A percentile compares a stretch with the other conserved stretches of the same genome.
phyloP scores from a whole-genome alignment of 2,888 invertebrate species.

The Alloscopus bannaensis region DNA sequence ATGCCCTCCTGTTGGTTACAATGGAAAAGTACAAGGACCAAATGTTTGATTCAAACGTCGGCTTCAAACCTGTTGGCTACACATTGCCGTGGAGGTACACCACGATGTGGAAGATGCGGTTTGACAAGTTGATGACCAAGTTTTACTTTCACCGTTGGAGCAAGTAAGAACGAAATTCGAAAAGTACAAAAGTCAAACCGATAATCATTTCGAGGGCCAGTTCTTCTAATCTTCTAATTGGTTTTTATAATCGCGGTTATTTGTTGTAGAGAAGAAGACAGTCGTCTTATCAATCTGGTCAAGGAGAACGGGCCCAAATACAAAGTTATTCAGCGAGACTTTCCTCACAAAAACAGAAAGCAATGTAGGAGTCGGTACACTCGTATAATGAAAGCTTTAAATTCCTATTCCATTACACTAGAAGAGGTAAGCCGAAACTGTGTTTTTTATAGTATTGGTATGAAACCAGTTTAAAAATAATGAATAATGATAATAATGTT shows the following conservation, averaged over 20 bases:
- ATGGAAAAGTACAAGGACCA: slow-evolving; percentile 22
- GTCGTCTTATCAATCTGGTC: background rate
- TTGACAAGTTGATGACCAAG: slow-evolving; percentile 5
- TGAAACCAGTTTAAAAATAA: background rate
- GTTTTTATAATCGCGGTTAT: too few relatives aligned
- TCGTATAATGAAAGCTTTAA: background rate
- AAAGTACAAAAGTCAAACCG: too few relatives aligned
- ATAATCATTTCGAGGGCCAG: too few relatives aligned
- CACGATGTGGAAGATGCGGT: background rate
- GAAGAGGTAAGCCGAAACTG: slow-evolving; percentile 7
- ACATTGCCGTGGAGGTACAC: slow-evolving; percentile 29
- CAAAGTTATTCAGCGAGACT: slow-evolving; percentile 4
- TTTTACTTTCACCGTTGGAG: slow-evolving; percentile 24
- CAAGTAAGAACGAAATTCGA: slow-evolving; percentile 17
- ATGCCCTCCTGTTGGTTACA: slow-evolving; percentile 25
- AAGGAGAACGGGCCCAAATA: slow-evolving; percentile 33
- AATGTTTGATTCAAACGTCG: background rate
- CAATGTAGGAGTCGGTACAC: slow-evolving; percentile 16
- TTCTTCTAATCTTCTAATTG: too few relatives aligned
- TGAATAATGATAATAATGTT: background rate
- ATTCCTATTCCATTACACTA: background rate
- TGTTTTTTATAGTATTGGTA: background rate
- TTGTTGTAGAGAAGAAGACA: slow-evolving; percentile 27
- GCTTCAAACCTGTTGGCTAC: slow-evolving; percentile 11
- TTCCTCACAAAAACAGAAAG: slow-evolving; percentile 34